phyloP scores from a whole-genome alignment of 2,113 vertebrate genomes.

The Rhinichthys klamathensis region DNA sequence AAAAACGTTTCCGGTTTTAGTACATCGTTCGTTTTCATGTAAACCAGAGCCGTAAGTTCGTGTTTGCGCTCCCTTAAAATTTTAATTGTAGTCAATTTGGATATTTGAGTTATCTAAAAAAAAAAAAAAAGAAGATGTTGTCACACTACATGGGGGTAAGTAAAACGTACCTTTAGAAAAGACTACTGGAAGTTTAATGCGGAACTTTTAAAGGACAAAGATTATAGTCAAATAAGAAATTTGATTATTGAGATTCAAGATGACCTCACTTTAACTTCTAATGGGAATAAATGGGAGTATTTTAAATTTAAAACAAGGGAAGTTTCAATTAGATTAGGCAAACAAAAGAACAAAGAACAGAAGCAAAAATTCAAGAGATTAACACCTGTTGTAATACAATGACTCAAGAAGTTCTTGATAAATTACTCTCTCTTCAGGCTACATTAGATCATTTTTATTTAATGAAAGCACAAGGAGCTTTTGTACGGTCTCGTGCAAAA shows the following conservation, averaged over 20 bases:
- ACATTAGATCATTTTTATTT: conserved; percentile 22
- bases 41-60: too few species aligned
- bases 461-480: conserved; percentile 31
- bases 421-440: background rate
- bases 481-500: background rate
- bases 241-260: conserved; percentile 3
- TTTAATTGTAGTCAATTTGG: too few species aligned
- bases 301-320: conserved; percentile 33
- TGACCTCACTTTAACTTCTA: background rate
- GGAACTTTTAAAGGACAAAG: conserved; percentile 18
- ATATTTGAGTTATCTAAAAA: too few species aligned
- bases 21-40: too few species aligned
- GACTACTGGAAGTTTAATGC: conserved; percentile 38
- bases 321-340: background rate
- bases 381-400: background rate
- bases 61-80: too few species aligned
- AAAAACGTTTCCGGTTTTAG: too few species aligned
- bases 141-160: background rate
- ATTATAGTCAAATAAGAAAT: background rate
- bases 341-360: background rate
- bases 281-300: conserved; percentile 32
- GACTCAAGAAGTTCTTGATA: background rate
- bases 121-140: too few species aligned
- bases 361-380: background rate
- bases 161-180: background rate